A percentile compares a stretch with the other conserved stretches of the same genome.
Evolutionary conservation across 2,888 invertebrate genomes (phyloP).

Genomic region (Phymatocera aterrima): DNA sequence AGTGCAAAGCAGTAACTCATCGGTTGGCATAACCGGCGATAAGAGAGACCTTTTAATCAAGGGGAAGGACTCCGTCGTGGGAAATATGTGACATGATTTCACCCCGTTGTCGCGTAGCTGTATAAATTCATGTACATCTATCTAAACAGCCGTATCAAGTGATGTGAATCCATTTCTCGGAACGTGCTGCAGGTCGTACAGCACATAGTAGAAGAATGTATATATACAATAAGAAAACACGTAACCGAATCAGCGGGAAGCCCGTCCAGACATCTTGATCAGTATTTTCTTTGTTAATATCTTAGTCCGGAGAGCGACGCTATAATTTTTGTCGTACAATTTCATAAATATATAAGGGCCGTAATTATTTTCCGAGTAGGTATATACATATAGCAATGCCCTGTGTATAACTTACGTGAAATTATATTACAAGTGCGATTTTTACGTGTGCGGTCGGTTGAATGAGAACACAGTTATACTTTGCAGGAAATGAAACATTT

Average conservation of each 20-base stretch:
- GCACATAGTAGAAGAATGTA: too few relatives aligned
- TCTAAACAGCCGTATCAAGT: not conserved
- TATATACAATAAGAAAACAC: constrained; percentile 8
- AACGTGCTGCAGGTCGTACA: not conserved
- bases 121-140: not conserved
- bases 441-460: too few relatives aligned
- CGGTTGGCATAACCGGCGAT: not conserved
- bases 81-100: not conserved
- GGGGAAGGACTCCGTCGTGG: not conserved
- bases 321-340: not conserved
- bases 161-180: constrained; percentile 5
- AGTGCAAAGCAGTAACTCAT: not conserved
- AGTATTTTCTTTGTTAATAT: constrained; percentile 23
- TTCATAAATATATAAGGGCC: too few relatives aligned
- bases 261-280: constrained; percentile 43
- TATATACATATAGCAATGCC: too few relatives aligned
- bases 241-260: constrained; percentile 16
- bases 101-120: too few relatives aligned
- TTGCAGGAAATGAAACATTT: too few relatives aligned
- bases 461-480: too few relatives aligned
- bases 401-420: too few relatives aligned
- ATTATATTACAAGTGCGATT: too few relatives aligned
- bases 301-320: not conserved
- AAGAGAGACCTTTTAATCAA: not conserved
- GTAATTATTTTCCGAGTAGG: too few relatives aligned